Base-by-base conservation (phyloP, 2,888 invertebrate species). In the Sthenelais limicola region DNA sequence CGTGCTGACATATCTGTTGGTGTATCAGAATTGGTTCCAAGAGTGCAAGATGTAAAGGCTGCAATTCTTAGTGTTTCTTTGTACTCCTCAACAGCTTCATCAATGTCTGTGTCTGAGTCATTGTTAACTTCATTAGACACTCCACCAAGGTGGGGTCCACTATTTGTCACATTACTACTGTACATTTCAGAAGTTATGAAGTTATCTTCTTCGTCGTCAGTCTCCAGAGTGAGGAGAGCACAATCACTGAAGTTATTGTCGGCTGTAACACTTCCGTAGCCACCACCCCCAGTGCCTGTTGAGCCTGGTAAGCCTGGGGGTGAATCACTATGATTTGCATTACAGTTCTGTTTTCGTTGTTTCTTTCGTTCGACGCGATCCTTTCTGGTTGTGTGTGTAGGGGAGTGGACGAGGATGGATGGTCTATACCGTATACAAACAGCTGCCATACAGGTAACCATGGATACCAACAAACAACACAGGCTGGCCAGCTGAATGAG, bases 11-110 rank as follows among this genome's bases (percentile, higher is more conserved):
- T 26, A 12, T 70, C 56, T 24, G 70, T 56, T 33, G 70, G 54
- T 2, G 21, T 48, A n/a, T 70, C 54, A 1, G 38, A 38, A 3
- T 38, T 26, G 18, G 26, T 38, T 21, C 21, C 12, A 18, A 70
- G 43, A n/a, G 54, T 24, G 35, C 70, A 70, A 3, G 70, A 52
- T 12, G 70, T 70, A 9, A 70, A 47, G 3, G 70, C 70, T 5
- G 38, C 38, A 9, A 54, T 38, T 33, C 70, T n/a, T 28, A 70
- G 30, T 28, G 35, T 18, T 30, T 70, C 70, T 30, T 70, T 70
- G 43, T 70, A 70, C 30, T 70, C 70, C 70, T 70, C 70, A 28
- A 70, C 70, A 24, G 51, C 54, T n/a, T 70, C 70, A 54, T 70
- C 70, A 43, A 70, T 70, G 56, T 70, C 70, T 4, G 52, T 38